Base-by-base conservation (phyloP, 2,113 vertebrate genomes). In the Prunella himalayana region DNA sequence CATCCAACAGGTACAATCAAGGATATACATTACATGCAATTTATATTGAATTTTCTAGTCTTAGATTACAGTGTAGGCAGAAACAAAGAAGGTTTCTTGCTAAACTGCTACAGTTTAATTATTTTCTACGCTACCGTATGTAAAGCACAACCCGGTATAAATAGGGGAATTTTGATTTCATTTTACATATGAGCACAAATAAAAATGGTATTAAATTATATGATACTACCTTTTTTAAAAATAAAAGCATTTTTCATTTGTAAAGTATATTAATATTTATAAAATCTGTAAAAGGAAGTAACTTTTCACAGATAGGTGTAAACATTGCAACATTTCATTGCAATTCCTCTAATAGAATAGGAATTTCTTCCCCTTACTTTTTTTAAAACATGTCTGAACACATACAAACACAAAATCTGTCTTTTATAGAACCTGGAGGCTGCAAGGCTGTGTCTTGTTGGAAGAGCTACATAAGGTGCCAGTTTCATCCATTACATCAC, bases 101-200 rank as follows among this genome's bases (percentile, higher is more conserved):
- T 10, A 75, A 69, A 70, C 28, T 53, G 10, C 19, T 35, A 20
- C 0, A 7, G 24, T 84, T 66, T 12, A n/a, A 24, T 47, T 82
- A 42, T 53, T 68, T 94, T 75, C 42, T 59, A 66, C 2, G 50
- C 25, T n/a, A 49, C 4, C 2, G 15, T 75, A 13, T 0, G 0
- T 65, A 57, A 84, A 66, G 16, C 7, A 56, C 27, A 83, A 44
- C 3, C 6, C 18, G 6, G 23, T 25, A 82, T 45, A 73, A 82
- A 60, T 1, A 4, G 6, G 3, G 11, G 18, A 70, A 73, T 65
- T 78, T 42, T 39, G 4, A 68, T 42, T 63, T 50, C 30, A 69
- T 41, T 30, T 66, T 86, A 88, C 28, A 45, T 11, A 41, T 33
- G 2, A 56, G 14, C 14, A 78, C 6, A 45, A 59, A 56, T 8